These are phyloP conservation scores for Yponomeuta plumbellus DNA, from an alignment of 2,888 invertebrate species.

Conservation along the genomic window DNA sequence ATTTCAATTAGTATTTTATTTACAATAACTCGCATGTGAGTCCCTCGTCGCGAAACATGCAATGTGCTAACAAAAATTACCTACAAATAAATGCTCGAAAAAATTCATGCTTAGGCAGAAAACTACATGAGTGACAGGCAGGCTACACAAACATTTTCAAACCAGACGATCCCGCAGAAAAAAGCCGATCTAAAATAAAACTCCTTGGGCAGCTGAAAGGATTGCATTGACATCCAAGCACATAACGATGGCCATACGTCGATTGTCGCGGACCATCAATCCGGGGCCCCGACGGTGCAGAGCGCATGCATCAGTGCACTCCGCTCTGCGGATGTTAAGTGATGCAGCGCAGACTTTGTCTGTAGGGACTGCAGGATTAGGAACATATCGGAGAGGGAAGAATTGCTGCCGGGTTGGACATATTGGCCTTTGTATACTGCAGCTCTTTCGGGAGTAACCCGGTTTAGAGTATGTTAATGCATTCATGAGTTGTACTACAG, in stretches of 20 bases:
- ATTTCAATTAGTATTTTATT: too few relatives aligned
- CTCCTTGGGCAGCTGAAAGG: conserved; percentile 19
- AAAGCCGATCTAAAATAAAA: conserved; percentile 9
- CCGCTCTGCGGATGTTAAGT: conserved; percentile 4
- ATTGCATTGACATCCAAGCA: conserved; percentile 66
- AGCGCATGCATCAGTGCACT: conserved; percentile 55
- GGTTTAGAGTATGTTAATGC: too few relatives aligned
- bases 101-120: too few relatives aligned
- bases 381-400: neutral
- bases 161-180: neutral
- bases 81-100: too few relatives aligned
- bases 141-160: too few relatives aligned
- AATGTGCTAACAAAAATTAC: too few relatives aligned
- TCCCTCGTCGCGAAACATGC: too few relatives aligned
- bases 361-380: neutral
- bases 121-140: too few relatives aligned
- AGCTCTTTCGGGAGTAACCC: too few relatives aligned
- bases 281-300: conserved; percentile 55
- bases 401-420: neutral
- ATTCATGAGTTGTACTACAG: too few relatives aligned
- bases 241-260: conserved; percentile 72
- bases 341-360: neutral
- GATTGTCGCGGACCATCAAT: conserved; percentile 61
- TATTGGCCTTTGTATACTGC: neutral
- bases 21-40: too few relatives aligned